Evolutionary conservation across 2,888 invertebrate genomes (phyloP), one percentile per base, ranked within the genome.

Genomic region (Cylindroiulus punctatus): DNA sequence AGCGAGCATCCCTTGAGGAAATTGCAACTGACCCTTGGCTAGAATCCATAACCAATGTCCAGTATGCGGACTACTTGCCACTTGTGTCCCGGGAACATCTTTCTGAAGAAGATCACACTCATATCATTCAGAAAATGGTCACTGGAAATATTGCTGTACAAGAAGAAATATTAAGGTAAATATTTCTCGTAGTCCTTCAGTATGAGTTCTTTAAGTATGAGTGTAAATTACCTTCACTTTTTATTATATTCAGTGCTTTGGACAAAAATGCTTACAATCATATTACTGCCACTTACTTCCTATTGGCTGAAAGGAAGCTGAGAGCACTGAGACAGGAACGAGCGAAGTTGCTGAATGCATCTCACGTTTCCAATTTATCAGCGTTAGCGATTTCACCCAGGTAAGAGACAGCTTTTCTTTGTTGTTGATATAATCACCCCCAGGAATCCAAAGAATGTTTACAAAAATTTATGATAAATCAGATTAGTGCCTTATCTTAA

Each of bases 221-320:
- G n/a, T n/a, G n/a, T n/a, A 81, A 10, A 81, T 26, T 32, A 1
- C 8, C 0, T 14, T 81, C 87, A 87, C 87, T 65, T 88, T 89
- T 91, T 40, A 76, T 83, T 81, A 32, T 82, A 86, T 91, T 42
- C 90, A 96, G 96, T 88, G 95, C 97, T 86, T 92, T 99, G 90
- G 97, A 98, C 90, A 96, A 95, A 90, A 97, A 98, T 92, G 97
- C 97, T 90, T 99, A 99, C 92, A 98, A 98, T 92, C 98, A 99
- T 91, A 95, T 99, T 90, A 98, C 99, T 44, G 99, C 99, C 84
- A 99, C 99, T 30, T 99, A 98, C 92, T 99, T 96, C 92, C 93
- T 99, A 89, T 92, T 99, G 89, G 98, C 98, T 19, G 99, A 99
- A 92, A 93, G 97, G 88, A 96, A 97, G 91, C 92, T 99, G 81